phyloP scores from a whole-genome alignment of 2,113 vertebrate species.

The Vicugna pacos region DNA sequence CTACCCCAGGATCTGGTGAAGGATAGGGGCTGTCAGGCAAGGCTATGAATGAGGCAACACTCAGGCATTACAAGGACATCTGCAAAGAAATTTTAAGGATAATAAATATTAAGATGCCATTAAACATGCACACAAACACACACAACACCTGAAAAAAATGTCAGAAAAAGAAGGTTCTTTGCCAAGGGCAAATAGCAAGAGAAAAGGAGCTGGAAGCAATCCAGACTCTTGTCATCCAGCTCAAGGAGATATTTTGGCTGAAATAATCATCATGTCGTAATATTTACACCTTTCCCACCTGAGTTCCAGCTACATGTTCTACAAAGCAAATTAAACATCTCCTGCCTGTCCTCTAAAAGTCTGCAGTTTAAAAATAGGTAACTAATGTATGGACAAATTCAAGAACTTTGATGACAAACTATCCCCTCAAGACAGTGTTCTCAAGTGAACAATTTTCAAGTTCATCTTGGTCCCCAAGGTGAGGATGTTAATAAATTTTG shows the following conservation, averaged over 20 bases:
- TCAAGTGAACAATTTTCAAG: slow-evolving; percentile 52
- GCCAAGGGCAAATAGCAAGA: slow-evolving; percentile 76
- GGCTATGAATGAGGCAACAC: not conserved
- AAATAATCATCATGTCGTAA: slow-evolving; percentile 50
- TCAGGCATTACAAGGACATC: not conserved
- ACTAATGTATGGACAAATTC: not conserved
- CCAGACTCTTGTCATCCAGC: slow-evolving; percentile 54
- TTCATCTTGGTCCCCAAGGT: slow-evolving; percentile 23
- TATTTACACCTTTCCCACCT: slow-evolving; percentile 66
- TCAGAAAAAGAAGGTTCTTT: slow-evolving; percentile 56
- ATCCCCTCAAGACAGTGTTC: slow-evolving; percentile 17
- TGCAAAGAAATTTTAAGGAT: not conserved
- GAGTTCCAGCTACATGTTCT: slow-evolving; percentile 30
- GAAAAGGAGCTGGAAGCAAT: slow-evolving; percentile 58
- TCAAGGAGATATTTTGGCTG: slow-evolving; percentile 71
- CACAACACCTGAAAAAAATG: not conserved
- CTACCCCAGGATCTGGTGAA: not conserved
- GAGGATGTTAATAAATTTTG: slow-evolving; percentile 33
- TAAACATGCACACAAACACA: not conserved
- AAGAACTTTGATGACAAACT: slow-evolving; percentile 59
- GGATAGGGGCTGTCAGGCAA: not conserved
- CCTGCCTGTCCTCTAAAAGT: slow-evolving; percentile 69
- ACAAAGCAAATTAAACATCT: slow-evolving; percentile 63
- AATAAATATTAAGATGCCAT: slow-evolving; percentile 40
- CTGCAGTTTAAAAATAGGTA: slow-evolving; percentile 68